Base-by-base conservation (phyloP, 2,888 invertebrate genomes). In the Nasonovia ribisnigri region DNA sequence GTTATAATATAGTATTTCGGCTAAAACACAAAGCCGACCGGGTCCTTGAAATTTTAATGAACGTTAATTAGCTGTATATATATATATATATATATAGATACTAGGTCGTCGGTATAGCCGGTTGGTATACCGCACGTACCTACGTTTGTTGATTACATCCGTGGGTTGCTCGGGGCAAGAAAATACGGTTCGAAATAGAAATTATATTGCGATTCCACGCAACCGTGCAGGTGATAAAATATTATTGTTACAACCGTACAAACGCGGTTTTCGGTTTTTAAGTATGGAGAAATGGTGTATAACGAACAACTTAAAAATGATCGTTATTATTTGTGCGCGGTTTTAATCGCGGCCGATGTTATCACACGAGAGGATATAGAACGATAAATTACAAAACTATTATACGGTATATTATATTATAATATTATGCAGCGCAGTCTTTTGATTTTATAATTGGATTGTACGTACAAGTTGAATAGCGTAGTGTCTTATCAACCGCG, bases 1-100 rank as follows among this genome's bases (percentile, higher is more conserved):
- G 77, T 36, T 77, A 36, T 20, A 46, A 46, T 51, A 54, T 8
- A 10, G 77, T 36, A 36, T 77, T 77, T 77, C 77, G 77, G 77
- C 36, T n/a, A 36, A 77, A 77, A 16, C 20, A 36, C 77, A 77
- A 77, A 77, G 36, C 36, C 0, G 6, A 36, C 20, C 36, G 36
- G 36, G 77, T 77, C 77, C 77, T 77, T 77, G 77, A 77, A 77
- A 77, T 77, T 77, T 77, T 77, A 36, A 77, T 77, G 77, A 77
- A 77, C 36, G 77, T 77, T 77, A 77, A 77, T 77, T 77, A 77
- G 77, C 1, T 36, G 20, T 36, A 36, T 77, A 20, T 77, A 36
- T 36, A 36, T 20, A 36, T 26, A n/a, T n/a, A 36, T 36, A 36
- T 77, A 20, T 77, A 36, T 36, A 36, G 36, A 36, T 26, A n/a